These are phyloP conservation scores for Rotaria socialis DNA, from an alignment of 2,888 invertebrate species.

Conservation along the genomic window DNA sequence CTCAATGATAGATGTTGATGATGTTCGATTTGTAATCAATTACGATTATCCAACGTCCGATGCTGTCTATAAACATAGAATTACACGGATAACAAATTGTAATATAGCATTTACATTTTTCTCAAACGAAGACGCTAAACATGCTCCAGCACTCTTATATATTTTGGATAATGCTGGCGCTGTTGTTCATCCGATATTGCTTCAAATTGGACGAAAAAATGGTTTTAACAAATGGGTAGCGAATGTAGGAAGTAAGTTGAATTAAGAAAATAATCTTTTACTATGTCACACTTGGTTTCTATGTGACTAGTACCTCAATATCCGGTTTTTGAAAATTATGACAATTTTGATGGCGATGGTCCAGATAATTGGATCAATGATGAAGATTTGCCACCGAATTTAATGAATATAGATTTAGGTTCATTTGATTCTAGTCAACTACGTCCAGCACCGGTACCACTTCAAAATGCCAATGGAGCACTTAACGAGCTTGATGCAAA, in stretches of 20 bases:
- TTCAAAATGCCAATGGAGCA: background rate
- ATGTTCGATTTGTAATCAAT: conserved; percentile 93
- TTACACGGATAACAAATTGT: conserved; percentile 85
- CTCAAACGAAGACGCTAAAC: conserved; percentile 80
- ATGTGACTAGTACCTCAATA: background rate
- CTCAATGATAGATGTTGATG: conserved; percentile 76
- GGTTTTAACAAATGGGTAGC: conserved; percentile 36
- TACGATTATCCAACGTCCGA: conserved; percentile 94
- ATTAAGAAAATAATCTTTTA: too few species aligned
- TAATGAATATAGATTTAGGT: conserved; percentile 19
- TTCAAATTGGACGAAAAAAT: conserved; percentile 23
- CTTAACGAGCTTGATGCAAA: background rate
- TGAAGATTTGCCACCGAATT: background rate
- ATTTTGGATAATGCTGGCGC: conserved; percentile 78
- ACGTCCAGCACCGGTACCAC: background rate
- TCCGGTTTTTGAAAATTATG: background rate
- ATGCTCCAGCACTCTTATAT: conserved; percentile 82
- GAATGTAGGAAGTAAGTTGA: background rate
- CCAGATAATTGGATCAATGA: background rate
- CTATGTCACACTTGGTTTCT: too few species aligned
- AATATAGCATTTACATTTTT: conserved; percentile 96
- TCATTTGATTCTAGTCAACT: conserved; percentile 24
- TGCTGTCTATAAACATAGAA: conserved; percentile 97
- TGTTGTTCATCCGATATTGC: background rate
- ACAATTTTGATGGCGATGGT: background rate